Evolutionary conservation across 2,797 vertebrate species (phyloP), one percentile per base, ranked within the genome.

Genomic region (Pantherophis vulpinus): DNA sequence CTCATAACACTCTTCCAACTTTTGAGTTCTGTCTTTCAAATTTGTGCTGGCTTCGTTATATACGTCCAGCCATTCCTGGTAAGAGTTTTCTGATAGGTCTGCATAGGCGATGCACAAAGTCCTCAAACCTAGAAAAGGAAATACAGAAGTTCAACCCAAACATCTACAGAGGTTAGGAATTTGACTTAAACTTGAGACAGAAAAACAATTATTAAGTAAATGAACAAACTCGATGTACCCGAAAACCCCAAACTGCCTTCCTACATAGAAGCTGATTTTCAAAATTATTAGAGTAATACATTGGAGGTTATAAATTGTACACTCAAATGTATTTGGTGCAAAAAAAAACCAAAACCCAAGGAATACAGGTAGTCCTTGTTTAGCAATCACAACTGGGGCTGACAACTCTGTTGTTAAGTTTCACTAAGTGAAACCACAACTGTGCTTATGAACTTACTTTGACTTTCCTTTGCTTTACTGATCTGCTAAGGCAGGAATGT

Each of bases 91-190:
- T 18, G 98, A 98, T 92, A 99, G 97, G 94, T 99, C 99, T 59
- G 99, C 98, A 14, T 99, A 99, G 0, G 99, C 99, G 96, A 99
- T 98, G 94, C 99, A 99, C 92, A 99, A 96, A 0, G 99, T 99
- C 95, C 99, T 98, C 96, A 99, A 96, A 66, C 99, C 99, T 98
- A 95, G 16, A 42, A 93, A 95, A 93, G 56, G 94, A 90, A 92
- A 93, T 0, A 20, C 0, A 94, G 86, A 1, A 18, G 20, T 88
- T 83, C 94, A 0, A 90, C 70, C 13, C 20, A 90, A 27, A 9
- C 86, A 61, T 55, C 59, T 8, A 14, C 54, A 9, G 54, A 0
- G 0, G 1, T 66, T 16, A 63, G 55, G 42, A 66, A 86, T 27
- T 9, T 5, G 55, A 3, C 32, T 74, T n/a, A 27, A 90, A 25